Conservation (phyloP, 1,140 invertebrate species). For the Nasonia longicornis region DNA sequence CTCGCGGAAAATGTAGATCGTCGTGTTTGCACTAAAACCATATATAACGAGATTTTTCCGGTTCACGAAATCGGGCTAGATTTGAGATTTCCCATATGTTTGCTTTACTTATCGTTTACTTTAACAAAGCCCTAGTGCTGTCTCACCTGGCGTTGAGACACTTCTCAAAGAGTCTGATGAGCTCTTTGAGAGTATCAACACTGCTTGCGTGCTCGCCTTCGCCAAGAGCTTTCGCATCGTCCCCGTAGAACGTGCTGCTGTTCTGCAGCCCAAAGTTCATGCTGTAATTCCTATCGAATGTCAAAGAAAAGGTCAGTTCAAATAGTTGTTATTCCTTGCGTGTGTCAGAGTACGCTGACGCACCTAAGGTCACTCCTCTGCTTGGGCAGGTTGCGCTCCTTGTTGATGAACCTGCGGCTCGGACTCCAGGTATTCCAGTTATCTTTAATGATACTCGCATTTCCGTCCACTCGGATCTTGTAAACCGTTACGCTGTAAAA, state of each 20-base stretch:
- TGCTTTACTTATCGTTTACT: too few species aligned
- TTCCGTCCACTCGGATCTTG: conserved; percentile 61
- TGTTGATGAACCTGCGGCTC: neutral
- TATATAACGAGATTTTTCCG: too few species aligned
- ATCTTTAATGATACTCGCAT: conserved; percentile 60
- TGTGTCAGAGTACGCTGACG: too few species aligned
- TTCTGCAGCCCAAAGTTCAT: conserved; percentile 62
- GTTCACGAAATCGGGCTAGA: too few species aligned
- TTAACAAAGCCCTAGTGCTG: too few species aligned
- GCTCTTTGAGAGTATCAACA: conserved; percentile 60
- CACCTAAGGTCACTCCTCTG: conserved; percentile 24
- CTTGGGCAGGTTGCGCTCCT: neutral
- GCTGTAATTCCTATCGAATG: conserved; percentile 12
- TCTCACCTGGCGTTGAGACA: conserved; percentile 65
- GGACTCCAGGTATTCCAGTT: conserved; percentile 63
- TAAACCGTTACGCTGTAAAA: conserved; percentile 62
- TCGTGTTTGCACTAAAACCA: conserved; percentile 23
- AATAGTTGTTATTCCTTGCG: too few species aligned
- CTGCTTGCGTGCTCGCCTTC: conserved; percentile 59
- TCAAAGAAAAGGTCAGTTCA: neutral
- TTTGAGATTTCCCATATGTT: too few species aligned
- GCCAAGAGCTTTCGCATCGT: conserved; percentile 37
- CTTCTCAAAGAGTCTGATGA: conserved; percentile 59
- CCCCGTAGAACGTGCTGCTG: conserved; percentile 49
- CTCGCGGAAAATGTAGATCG: neutral